phyloP scores from a whole-genome alignment of 2,888 invertebrate species.

The Osmoderma eremita region DNA sequence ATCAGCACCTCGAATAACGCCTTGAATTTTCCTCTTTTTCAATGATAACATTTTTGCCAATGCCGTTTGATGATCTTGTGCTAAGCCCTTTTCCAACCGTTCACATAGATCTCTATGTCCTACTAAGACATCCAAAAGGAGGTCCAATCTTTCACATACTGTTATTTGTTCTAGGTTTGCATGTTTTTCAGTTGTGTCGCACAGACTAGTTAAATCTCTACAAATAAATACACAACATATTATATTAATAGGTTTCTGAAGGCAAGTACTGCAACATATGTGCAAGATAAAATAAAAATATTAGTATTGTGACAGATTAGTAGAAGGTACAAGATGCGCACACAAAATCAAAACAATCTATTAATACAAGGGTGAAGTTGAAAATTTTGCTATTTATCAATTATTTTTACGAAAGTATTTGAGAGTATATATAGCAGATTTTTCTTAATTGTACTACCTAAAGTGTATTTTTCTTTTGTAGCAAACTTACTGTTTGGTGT shows the following conservation, averaged over 20 bases:
- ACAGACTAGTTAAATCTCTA: constrained; percentile 66
- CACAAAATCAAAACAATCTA: too few relatives aligned
- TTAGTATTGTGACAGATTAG: too few relatives aligned
- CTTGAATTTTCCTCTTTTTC: constrained; percentile 72
- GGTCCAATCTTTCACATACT: constrained; percentile 67
- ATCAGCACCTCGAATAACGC: constrained; percentile 70
- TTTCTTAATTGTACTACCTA: too few relatives aligned
- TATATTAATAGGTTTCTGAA: background rate
- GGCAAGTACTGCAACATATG: too few relatives aligned
- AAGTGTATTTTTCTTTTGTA: too few relatives aligned
- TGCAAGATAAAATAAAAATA: too few relatives aligned
- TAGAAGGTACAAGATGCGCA: too few relatives aligned
- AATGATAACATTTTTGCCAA: constrained; percentile 70
- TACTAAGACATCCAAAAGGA: constrained; percentile 67
- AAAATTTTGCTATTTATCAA: too few relatives aligned
- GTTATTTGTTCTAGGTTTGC: constrained; percentile 67
- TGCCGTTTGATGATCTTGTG: constrained; percentile 71
- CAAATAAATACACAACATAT: constrained; percentile 43
- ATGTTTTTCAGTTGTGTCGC: constrained; percentile 66
- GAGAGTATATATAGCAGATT: too few relatives aligned
- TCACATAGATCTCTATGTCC: constrained; percentile 71
- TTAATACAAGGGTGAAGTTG: too few relatives aligned
- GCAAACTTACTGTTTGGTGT: too few relatives aligned
- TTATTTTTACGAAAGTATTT: too few relatives aligned
- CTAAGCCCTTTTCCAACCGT: constrained; percentile 70